Conservation (phyloP, 2,113 vertebrate genomes). For the Columba janthina region DNA sequence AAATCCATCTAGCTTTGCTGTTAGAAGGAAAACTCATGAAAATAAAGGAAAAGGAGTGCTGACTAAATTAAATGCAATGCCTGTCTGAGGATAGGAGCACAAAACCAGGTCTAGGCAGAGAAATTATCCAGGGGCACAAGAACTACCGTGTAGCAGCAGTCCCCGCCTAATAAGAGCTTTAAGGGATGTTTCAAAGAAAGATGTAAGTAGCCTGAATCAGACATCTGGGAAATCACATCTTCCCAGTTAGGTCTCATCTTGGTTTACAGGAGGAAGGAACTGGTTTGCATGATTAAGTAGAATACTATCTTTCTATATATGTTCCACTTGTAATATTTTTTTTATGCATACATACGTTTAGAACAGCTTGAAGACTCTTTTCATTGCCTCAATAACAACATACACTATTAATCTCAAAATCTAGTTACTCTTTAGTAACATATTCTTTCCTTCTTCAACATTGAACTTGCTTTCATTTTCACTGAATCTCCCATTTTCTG, state of each 20-base stretch:
- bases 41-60: not conserved
- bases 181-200: not conserved
- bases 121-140: not conserved
- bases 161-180: not conserved
- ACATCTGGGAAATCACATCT: not conserved
- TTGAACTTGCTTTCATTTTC: not conserved
- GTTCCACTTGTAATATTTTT: not conserved
- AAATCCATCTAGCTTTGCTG: not conserved
- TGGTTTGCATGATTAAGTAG: not conserved
- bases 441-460: not conserved
- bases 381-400: not conserved
- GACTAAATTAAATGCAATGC: not conserved
- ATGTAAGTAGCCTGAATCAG: not conserved
- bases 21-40: not conserved
- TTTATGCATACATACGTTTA: not conserved
- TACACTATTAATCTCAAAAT: not conserved
- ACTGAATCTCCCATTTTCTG: not conserved
- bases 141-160: not conserved
- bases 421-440: not conserved
- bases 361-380: not conserved
- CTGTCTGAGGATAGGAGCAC: not conserved
- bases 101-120: not conserved
- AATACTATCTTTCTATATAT: not conserved
- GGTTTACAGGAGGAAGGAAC: not conserved
- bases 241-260: not conserved